Evolutionary conservation across 2,888 invertebrate species (phyloP).

Genomic region (Antheraea assamensis): DNA sequence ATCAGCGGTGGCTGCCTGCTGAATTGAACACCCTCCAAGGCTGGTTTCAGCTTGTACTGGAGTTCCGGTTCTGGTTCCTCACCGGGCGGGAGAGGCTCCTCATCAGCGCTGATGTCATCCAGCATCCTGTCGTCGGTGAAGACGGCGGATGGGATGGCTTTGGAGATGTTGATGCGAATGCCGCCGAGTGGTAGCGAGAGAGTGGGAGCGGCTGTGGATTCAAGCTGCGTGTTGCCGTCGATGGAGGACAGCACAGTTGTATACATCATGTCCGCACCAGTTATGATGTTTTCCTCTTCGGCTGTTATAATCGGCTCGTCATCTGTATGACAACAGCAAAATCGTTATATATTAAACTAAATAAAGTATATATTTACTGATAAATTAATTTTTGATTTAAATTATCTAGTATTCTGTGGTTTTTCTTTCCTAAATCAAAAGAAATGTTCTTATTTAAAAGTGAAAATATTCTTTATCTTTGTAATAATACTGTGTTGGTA

Average conservation of each 20-base stretch:
- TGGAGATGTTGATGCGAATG: slow-evolving; percentile 93
- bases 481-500: too few relatives aligned
- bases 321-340: slow-evolving; percentile 46
- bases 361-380: too few relatives aligned
- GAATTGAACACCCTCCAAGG: slow-evolving; percentile 84
- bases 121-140: slow-evolving; percentile 45
- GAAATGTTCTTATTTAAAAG: too few relatives aligned
- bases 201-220: slow-evolving; percentile 71
- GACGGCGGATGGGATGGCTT: slow-evolving; percentile 73
- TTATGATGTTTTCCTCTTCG: slow-evolving; percentile 60
- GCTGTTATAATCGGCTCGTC: slow-evolving; percentile 80
- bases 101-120: slow-evolving; percentile 64
- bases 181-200: slow-evolving; percentile 72
- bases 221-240: slow-evolving; percentile 89
- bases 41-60: slow-evolving; percentile 84
- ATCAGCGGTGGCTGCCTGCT: slow-evolving; percentile 87
- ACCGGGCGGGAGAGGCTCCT: slow-evolving; percentile 83
- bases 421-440: too few relatives aligned
- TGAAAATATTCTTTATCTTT: too few relatives aligned
- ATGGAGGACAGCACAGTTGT: slow-evolving; percentile 85
- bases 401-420: too few relatives aligned
- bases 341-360: not conserved
- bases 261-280: slow-evolving; percentile 77
- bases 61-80: slow-evolving; percentile 78
- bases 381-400: too few relatives aligned